phyloP scores from a whole-genome alignment of 1,140 invertebrate species.

The Elymnias hypermnestra region DNA sequence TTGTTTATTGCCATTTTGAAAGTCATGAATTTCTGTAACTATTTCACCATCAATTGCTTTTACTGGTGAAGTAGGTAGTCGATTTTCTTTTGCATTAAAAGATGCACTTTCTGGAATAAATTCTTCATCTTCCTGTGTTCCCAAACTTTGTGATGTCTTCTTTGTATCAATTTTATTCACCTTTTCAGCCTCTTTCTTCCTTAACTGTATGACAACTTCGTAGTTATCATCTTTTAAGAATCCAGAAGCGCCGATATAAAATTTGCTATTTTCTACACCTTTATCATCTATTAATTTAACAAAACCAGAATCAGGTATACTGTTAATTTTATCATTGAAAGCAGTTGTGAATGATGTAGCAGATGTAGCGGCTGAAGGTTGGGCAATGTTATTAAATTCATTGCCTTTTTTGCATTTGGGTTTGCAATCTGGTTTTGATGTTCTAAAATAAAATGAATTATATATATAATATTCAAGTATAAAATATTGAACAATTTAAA shows the following conservation, averaged over 20 bases:
- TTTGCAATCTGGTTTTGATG: slow-evolving; percentile 2
- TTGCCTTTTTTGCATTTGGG: slow-evolving; percentile 21
- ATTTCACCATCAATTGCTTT: no score
- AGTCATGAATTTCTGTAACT: not conserved
- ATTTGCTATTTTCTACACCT: slow-evolving; percentile 45
- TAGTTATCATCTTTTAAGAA: slow-evolving; percentile 59
- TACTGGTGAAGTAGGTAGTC: not conserved
- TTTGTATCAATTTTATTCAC: no score
- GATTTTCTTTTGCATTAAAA: not conserved
- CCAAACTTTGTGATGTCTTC: no score
- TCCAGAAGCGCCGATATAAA: slow-evolving; percentile 58
- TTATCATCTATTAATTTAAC: slow-evolving; percentile 45
- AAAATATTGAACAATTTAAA: no score
- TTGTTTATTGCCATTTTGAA: not conserved
- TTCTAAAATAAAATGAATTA: slow-evolving; percentile 18
- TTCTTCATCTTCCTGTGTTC: not conserved
- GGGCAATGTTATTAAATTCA: slow-evolving; percentile 1
- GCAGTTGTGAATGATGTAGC: slow-evolving; percentile 45
- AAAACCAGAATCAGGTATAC: slow-evolving; percentile 27
- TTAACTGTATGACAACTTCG: slow-evolving; percentile 63
- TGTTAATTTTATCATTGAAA: slow-evolving; percentile 30
- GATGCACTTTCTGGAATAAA: not conserved
- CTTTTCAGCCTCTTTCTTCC: slow-evolving; percentile 50
- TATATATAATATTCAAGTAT: not conserved
- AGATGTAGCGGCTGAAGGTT: slow-evolving; percentile 37